These are phyloP conservation scores for Embiotoca jacksoni DNA, from an alignment of 2,113 vertebrate species.

Conservation along the genomic window DNA sequence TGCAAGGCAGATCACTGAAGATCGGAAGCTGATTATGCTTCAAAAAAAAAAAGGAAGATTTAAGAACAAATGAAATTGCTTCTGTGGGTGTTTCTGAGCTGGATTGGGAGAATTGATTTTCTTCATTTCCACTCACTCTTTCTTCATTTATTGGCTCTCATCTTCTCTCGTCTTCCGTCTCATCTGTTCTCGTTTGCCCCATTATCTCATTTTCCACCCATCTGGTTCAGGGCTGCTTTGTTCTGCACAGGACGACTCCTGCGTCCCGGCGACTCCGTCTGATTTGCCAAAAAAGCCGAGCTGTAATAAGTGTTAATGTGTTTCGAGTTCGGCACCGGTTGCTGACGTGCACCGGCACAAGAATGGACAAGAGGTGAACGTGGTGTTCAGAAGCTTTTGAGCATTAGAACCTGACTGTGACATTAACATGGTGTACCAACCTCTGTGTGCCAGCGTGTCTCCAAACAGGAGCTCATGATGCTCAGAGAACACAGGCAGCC, in stretches of 20 bases:
- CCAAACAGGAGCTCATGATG: constrained; percentile 46
- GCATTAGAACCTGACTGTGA: constrained; percentile 47
- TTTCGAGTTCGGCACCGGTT: constrained; percentile 26
- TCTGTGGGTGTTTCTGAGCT: not conserved
- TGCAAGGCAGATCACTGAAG: constrained; percentile 4
- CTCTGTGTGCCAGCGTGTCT: constrained; percentile 55
- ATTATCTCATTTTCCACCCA: constrained; percentile 48
- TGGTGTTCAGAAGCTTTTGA: constrained; percentile 27
- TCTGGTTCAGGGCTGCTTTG: constrained; percentile 3
- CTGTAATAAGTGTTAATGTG: constrained; percentile 16
- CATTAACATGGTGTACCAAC: constrained; percentile 65
- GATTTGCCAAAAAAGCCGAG: constrained; percentile 42
- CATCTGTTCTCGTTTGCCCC: constrained; percentile 36
- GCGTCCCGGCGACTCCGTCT: constrained; percentile 26
- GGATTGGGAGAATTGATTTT: not conserved
- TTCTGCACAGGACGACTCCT: constrained; percentile 8
- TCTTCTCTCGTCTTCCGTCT: constrained; percentile 9
- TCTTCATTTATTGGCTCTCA: not conserved
- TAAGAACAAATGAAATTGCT: not conserved
- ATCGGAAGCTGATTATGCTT: constrained; percentile 6
- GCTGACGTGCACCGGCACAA: constrained; percentile 6
- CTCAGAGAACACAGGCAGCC: constrained; percentile 51
- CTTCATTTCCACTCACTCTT: not conserved
- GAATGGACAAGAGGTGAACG: constrained; percentile 50
- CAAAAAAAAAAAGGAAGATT: not conserved